Evolutionary conservation across 2,888 invertebrate species (phyloP), one percentile per base, ranked within the genome.

Genomic region (Ormyrus nitidulus): DNA sequence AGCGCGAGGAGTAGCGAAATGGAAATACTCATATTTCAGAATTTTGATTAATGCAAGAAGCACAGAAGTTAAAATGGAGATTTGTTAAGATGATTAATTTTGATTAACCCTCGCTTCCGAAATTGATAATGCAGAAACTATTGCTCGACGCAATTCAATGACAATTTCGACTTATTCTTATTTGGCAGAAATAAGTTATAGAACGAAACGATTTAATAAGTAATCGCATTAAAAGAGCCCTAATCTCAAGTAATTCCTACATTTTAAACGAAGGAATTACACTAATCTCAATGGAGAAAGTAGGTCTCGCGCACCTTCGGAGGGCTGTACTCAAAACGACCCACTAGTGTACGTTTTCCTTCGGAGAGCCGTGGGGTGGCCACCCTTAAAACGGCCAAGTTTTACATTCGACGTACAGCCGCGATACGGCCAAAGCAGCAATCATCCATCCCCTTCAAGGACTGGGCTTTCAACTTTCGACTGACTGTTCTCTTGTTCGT

Each of bases 381-480:
- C 85, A 70, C 85, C 86, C 86, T 85, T 85, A 83, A 85, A 85
- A 85, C 79, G 80, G 82, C 79, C 65, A 61, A 70, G 78, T 78
- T 34, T 34, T 34, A 83, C 72, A 77, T 83, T 84, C 83, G 80
- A 34, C 34, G 34, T 34, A 34, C 34, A 34, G 78, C 83, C 83
- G 84, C 83, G 84, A 80, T 82, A 80, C 81, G 84, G 82, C 79
- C 75, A 19, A 84, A 82, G 77, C 74, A 78, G 82, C 64, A 86
- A 88, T 87, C 87, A 86, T 88, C 87, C 86, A 87, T 89, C 89
- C 89, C 88, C 88, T 89, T 88, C 75, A 88, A 88, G 85, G 82
- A 82, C 68, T 19, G 19, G 65, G 69, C 44, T 56, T 75, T 69
- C 34, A 46, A 51, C 2, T 75, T 75, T 53, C 48, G 4, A 59